Percentiles rank a stretch among this genome's conserved stretches.
These are phyloP conservation scores for Ephialtes manifestator DNA, from an alignment of 2,888 invertebrate species.

Conservation along the genomic window DNA sequence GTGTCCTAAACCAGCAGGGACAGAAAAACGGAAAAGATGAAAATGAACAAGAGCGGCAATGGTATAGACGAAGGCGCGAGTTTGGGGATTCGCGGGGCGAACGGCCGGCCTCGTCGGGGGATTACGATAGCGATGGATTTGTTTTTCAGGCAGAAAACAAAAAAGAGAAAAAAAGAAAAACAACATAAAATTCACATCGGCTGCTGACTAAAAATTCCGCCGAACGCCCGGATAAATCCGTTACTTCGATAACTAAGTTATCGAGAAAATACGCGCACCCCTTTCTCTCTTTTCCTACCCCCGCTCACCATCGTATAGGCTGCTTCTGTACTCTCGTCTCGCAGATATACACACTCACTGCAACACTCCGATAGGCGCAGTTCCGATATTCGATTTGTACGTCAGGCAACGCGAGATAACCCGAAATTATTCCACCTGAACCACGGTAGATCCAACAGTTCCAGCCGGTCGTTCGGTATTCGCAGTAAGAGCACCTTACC, in stretches of 20 bases:
- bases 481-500: conserved; percentile 10
- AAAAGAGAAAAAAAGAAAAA: conserved; percentile 3
- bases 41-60: conserved; percentile 37
- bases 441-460: not conserved
- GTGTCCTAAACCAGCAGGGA: not conserved
- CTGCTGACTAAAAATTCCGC: conserved; percentile 48
- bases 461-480: not conserved
- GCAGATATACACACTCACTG: conserved; percentile 21
- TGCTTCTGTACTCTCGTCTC: conserved; percentile 21
- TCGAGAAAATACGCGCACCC: conserved; percentile 57
- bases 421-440: conserved; percentile 56
- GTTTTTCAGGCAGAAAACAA: conserved; percentile 49
- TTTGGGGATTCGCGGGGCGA: conserved; percentile 36
- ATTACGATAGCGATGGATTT: conserved; percentile 64
- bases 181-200: conserved; percentile 41
- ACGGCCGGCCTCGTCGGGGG: conserved; percentile 57
- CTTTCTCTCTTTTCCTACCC: not conserved
- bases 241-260: conserved; percentile 66
- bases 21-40: conserved; percentile 9
- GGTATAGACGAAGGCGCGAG: conserved; percentile 13
- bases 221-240: conserved; percentile 61
- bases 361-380: conserved; percentile 43
- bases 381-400: conserved; percentile 61
- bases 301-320: not conserved
- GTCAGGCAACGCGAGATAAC: conserved; percentile 47